Conservation (phyloP, 1,140 invertebrate species). For the Meloidogyne chitwoodi region DNA sequence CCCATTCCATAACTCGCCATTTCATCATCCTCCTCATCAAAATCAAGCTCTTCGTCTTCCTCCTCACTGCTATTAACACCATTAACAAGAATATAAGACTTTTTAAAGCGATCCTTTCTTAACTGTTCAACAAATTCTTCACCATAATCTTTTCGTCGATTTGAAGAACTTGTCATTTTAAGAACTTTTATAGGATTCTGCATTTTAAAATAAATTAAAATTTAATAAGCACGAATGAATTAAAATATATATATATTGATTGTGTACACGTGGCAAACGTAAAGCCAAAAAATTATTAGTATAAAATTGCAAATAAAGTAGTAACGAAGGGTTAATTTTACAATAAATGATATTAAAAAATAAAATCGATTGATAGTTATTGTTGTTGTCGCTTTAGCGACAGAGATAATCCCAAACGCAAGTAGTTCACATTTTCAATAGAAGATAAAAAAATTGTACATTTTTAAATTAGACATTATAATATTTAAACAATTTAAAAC, state of each 20-base stretch:
- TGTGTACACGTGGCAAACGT: background rate
- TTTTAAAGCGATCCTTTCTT: conserved; percentile 10
- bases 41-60: conserved; percentile 13
- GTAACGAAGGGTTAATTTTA: too few species aligned
- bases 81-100: conserved; percentile 14
- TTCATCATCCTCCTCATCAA: conserved; percentile 19
- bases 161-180: conserved; percentile 8
- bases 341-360: too few species aligned
- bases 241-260: background rate
- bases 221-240: background rate
- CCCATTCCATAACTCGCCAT: background rate
- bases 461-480: background rate
- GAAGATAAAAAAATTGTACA: background rate
- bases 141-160: conserved; percentile 2
- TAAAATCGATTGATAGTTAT: too few species aligned
- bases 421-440: background rate
- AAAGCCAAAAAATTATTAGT: background rate
- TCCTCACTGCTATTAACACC: conserved; percentile 7
- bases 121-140: conserved; percentile 16
- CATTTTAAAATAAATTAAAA: background rate
- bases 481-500: background rate
- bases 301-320: too few species aligned
- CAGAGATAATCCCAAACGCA: too few species aligned
- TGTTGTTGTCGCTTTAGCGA: too few species aligned
- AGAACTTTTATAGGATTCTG: background rate